phyloP scores from a whole-genome alignment of 2,888 invertebrate species.

The Mythimna ferrago region DNA sequence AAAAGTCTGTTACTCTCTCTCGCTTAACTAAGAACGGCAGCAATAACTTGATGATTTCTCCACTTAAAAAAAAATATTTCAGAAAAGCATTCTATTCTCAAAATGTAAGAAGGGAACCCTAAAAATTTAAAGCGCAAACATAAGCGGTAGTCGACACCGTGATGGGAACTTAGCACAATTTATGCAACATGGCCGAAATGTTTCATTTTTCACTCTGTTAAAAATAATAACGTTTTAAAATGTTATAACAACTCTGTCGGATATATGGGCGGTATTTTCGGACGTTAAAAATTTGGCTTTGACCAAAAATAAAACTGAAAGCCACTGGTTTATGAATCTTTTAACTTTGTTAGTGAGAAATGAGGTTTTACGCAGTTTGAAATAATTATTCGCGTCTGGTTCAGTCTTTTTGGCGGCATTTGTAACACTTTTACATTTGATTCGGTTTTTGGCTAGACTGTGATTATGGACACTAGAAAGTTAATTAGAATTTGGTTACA shows the following conservation, averaged over 20 bases:
- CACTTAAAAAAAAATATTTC: too few relatives aligned
- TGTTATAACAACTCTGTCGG: conserved; percentile 58
- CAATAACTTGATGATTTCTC: too few relatives aligned
- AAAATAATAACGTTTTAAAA: conserved; percentile 55
- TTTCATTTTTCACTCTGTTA: conserved; percentile 59
- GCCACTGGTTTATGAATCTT: background rate
- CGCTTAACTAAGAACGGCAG: too few relatives aligned
- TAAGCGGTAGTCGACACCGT: conserved; percentile 2
- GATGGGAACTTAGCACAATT: conserved; percentile 43
- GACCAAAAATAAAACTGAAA: conserved; percentile 29
- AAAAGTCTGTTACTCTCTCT: too few relatives aligned
- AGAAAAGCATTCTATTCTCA: background rate
- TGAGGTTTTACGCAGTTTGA: conserved; percentile 11
- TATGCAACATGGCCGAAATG: conserved; percentile 34
- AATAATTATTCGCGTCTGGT: background rate
- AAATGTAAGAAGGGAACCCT: background rate
- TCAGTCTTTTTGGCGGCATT: conserved; percentile 12
- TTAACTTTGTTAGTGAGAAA: conserved; percentile 12
- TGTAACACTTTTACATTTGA: conserved; percentile 16
- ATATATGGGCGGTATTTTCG: conserved; percentile 24
- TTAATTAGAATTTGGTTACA: background rate
- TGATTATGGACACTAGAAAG: conserved; percentile 5
- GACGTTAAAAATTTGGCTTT: conserved; percentile 20
- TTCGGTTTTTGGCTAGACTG: background rate
- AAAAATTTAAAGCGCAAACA: conserved; percentile 12